Percentiles rank a stretch among this genome's conserved stretches.
These are phyloP conservation scores for Phyllopteryx taeniolatus DNA, from an alignment of 2,113 vertebrate genomes.

Conservation along the genomic window DNA sequence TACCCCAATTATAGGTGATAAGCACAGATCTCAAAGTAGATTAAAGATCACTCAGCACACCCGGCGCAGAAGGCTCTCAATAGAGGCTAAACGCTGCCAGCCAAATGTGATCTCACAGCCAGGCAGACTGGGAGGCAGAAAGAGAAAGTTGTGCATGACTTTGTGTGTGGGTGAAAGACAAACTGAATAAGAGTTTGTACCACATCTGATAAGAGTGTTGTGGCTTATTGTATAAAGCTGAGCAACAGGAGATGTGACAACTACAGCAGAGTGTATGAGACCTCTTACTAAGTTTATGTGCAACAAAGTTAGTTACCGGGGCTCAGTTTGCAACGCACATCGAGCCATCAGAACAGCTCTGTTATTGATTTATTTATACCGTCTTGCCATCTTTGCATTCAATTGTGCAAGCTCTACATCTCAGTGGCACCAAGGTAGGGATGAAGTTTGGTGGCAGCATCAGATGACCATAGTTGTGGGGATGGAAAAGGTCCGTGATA, in stretches of 20 bases:
- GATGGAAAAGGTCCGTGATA: neutral
- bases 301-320: neutral
- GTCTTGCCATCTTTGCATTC: neutral
- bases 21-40: constrained; percentile 61
- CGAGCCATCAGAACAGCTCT: neutral
- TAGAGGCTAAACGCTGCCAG: constrained; percentile 40
- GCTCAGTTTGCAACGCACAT: neutral
- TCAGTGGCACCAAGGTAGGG: neutral
- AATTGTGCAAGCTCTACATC: neutral
- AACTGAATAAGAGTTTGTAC: constrained; percentile 1
- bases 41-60: constrained; percentile 39
- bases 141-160: constrained; percentile 4
- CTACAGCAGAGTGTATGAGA: constrained; percentile 4
- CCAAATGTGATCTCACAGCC: constrained; percentile 33
- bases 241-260: constrained; percentile 27
- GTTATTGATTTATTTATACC: neutral
- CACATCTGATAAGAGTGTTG: constrained; percentile 32
- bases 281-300: neutral
- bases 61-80: constrained; percentile 34
- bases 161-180: neutral
- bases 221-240: constrained; percentile 24
- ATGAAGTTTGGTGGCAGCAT: neutral
- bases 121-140: constrained; percentile 19
- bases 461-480: neutral
- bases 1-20: constrained; percentile 52